phyloP scores from a whole-genome alignment of 1,140 invertebrate species.

The Apis dorsata region DNA sequence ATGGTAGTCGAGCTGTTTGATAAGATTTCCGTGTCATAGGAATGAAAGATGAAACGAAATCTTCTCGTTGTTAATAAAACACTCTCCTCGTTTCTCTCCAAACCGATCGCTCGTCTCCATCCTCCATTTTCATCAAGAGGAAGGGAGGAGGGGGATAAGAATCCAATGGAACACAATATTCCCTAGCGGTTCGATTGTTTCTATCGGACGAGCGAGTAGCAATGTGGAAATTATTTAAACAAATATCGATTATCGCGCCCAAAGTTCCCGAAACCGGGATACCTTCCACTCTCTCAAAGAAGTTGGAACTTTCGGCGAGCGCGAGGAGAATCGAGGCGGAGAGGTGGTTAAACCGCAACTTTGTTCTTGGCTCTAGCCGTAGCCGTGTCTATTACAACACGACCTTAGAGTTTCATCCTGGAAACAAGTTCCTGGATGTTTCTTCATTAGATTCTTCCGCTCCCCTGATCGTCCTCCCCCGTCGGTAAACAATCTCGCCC shows the following conservation, averaged over 20 bases:
- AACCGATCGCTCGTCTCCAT: too few species aligned
- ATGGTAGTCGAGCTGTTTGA: neutral
- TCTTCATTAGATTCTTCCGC: conserved; percentile 49
- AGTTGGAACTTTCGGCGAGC: conserved; percentile 43
- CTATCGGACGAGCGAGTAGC: conserved; percentile 29
- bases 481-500: neutral
- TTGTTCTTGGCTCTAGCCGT: conserved; percentile 48
- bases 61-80: neutral
- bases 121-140: neutral
- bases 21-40: neutral
- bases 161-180: conserved; percentile 40
- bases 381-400: conserved; percentile 60
- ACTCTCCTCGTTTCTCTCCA: neutral
- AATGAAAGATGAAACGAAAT: neutral
- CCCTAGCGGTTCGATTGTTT: neutral
- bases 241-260: conserved; percentile 57
- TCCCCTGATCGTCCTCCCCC: neutral
- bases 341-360: conserved; percentile 55
- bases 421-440: conserved; percentile 50
- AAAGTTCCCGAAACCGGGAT: conserved; percentile 30
- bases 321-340: neutral
- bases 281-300: neutral
- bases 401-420: conserved; percentile 39
- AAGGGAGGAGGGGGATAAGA: neutral
- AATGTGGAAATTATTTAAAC: conserved; percentile 66